Evolutionary conservation across 1,140 invertebrate species (phyloP), one percentile per base, ranked within the genome.

Genomic region (Diorhabda sublineata): DNA sequence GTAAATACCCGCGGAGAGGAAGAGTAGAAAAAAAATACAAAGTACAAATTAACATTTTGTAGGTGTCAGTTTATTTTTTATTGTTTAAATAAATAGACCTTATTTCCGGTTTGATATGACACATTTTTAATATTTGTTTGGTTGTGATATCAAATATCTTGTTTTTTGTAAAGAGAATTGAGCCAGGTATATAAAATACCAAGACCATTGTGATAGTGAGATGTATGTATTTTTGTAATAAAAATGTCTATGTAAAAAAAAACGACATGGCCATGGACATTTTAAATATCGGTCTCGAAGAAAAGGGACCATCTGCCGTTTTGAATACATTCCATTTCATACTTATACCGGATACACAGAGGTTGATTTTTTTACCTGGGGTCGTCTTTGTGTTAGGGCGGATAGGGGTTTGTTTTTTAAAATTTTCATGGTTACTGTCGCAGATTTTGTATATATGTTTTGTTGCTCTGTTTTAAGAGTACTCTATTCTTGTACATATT

Each of bases 401-500:
- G 41, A 62, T 62, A 62, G 7, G 44, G 63, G 42, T 64, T 47
- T 41, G 63, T 63, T 63, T 6, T 52, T 52, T 52, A 8, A 42
- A 64, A 64, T 67, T 61, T 57, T 56, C 68, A 45, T 8, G 68
- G 68, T 57, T 45, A 63, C 11, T 58, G 66, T 45, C 66, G 63
- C 52, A 57, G 60, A 45, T 68, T 64, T n/a, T 60, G 9, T 66
- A 59, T 68, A 65, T 42, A 63, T 61, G 57, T 59, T 62, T 11
- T 61, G 4, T 68, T 57, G 68, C 69, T 75, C 72, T 71, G 75
- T 76, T 76, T 73, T 76, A 76, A 71, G 75, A 74, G 69, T 68
- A 75, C 73, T 76, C 75, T 76, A 76, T 76, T 73, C 66, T 74
- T 76, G 72, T 76, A 76, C 68, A 76, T 74, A 74, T 66, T 58